A percentile compares a stretch with the other conserved stretches of the same genome.
Conservation (phyloP, 2,113 vertebrate genomes). For the Corythornis cristatus region DNA sequence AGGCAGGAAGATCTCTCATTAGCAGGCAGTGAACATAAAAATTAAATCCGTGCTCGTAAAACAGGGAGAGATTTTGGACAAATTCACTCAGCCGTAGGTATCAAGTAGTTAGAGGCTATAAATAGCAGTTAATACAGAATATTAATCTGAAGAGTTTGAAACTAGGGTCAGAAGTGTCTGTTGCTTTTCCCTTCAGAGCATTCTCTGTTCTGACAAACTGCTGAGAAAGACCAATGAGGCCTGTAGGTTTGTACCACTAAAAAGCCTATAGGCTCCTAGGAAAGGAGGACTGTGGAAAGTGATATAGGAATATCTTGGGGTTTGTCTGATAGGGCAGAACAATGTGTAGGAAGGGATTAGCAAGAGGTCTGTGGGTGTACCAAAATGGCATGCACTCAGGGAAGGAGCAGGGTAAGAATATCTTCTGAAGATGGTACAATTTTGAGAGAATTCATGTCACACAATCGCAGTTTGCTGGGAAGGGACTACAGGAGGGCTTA, state of each 20-base stretch:
- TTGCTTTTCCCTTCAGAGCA: not conserved
- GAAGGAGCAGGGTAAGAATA: not conserved
- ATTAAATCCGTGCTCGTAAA: not conserved
- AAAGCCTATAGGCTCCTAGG: not conserved
- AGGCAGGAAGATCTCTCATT: not conserved
- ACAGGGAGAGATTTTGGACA: not conserved
- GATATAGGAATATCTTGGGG: not conserved
- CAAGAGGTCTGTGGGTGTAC: not conserved
- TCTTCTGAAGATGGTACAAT: not conserved
- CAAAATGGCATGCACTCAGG: not conserved
- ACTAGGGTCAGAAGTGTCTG: not conserved
- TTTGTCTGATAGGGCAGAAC: not conserved
- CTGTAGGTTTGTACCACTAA: not conserved
- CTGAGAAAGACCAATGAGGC: not conserved
- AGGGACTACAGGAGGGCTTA: not conserved
- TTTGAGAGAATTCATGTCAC: not conserved
- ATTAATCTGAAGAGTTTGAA: not conserved
- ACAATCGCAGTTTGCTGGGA: not conserved
- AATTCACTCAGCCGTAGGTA: not conserved
- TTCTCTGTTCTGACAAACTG: not conserved
- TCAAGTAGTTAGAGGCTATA: not conserved
- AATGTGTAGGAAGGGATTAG: not conserved
- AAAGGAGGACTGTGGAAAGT: not conserved
- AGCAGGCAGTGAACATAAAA: slow-evolving; percentile 2
- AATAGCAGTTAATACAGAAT: not conserved